These are phyloP conservation scores for Zeus faber DNA, from an alignment of 2,113 vertebrate species.

Conservation along the genomic window DNA sequence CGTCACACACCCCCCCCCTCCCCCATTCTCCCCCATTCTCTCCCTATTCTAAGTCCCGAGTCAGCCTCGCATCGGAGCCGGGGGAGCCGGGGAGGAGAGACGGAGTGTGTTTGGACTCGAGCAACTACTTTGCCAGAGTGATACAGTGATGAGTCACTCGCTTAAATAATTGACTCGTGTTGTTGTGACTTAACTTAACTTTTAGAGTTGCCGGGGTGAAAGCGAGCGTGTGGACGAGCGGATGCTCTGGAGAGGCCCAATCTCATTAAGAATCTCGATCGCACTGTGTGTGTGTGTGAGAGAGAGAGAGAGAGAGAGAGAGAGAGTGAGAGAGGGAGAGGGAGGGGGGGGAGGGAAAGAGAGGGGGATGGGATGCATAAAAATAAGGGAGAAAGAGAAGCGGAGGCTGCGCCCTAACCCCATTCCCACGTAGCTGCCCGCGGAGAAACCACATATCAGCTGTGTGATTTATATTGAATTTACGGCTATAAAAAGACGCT, in stretches of 20 bases:
- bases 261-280: too few species aligned
- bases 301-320: neutral
- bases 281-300: too few species aligned
- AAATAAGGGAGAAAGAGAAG: neutral
- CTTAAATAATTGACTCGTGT: neutral
- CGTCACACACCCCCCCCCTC: neutral
- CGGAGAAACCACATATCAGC: neutral
- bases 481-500: conserved; percentile 11
- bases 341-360: too few species aligned
- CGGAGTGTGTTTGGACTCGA: neutral
- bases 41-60: neutral
- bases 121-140: neutral
- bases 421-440: neutral
- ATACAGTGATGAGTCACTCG: neutral
- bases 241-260: too few species aligned
- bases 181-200: neutral
- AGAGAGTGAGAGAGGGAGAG: too few species aligned
- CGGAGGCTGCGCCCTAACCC: neutral
- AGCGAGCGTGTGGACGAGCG: neutral
- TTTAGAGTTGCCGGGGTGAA: too few species aligned
- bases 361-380: too few species aligned
- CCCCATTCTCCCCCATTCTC: neutral
- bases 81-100: neutral
- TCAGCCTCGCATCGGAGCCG: conserved; percentile 2
- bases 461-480: neutral